A percentile compares a stretch with the other conserved stretches of the same genome.
phyloP scores from a whole-genome alignment of 2,113 vertebrate species.

The Silurus glanis region DNA sequence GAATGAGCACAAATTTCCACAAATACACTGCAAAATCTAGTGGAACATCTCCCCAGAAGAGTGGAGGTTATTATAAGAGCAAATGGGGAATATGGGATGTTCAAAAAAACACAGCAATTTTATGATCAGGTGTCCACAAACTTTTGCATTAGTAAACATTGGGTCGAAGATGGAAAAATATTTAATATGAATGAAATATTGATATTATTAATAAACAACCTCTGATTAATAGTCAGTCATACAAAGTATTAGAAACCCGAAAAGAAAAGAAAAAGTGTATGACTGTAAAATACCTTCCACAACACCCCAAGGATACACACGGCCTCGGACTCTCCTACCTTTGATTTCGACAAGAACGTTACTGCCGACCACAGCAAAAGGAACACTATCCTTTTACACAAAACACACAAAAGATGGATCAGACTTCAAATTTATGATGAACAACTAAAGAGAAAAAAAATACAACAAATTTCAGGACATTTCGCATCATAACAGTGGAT shows the following conservation, averaged over 20 bases:
- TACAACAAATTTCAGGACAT: not conserved
- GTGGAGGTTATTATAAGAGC: too few species aligned
- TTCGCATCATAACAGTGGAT: not conserved
- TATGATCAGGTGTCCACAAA: too few species aligned
- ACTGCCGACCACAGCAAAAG: constrained; percentile 75
- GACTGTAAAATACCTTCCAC: constrained; percentile 67
- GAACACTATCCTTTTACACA: constrained; percentile 70
- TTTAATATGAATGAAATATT: too few species aligned
- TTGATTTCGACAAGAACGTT: constrained; percentile 69
- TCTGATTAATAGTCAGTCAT: not conserved
- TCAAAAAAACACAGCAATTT: too few species aligned
- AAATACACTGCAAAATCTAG: too few species aligned
- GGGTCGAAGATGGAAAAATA: too few species aligned
- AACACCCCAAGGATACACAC: constrained; percentile 74
- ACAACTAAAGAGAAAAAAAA: not conserved
- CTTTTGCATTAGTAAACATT: too few species aligned
- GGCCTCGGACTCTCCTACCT: constrained; percentile 68
- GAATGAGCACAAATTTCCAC: too few species aligned
- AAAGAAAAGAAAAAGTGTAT: not conserved
- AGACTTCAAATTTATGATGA: not conserved
- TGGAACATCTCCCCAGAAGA: too few species aligned
- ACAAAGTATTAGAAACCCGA: not conserved
- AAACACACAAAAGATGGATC: not conserved
- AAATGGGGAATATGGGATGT: too few species aligned
- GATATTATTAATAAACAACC: too few species aligned